Conservation (phyloP, 2,797 vertebrate species). For the Hoplostethus atlanticus region DNA sequence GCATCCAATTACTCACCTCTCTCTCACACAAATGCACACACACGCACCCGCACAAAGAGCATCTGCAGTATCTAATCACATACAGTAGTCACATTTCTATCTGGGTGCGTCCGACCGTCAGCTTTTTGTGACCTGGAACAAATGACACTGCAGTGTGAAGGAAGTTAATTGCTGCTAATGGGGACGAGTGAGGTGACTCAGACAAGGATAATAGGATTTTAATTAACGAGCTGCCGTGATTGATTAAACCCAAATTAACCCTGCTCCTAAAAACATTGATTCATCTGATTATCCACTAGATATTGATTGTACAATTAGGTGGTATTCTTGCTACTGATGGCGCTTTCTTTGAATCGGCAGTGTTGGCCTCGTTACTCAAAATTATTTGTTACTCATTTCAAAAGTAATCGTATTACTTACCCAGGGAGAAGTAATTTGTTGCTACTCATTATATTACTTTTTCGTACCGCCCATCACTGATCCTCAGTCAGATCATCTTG, state of each 20-base stretch:
- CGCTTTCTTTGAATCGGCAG: neutral
- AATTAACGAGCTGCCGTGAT: slow-evolving; percentile 35
- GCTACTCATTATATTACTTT: too few relatives aligned
- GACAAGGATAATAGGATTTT: slow-evolving; percentile 15
- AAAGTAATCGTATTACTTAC: too few relatives aligned
- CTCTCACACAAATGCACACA: slow-evolving; percentile 5
- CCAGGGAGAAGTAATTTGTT: too few relatives aligned
- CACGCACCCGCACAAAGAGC: neutral
- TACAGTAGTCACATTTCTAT: slow-evolving; percentile 2
- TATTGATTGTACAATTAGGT: neutral
- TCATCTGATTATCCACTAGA: slow-evolving; percentile 18
- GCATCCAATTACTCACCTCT: neutral
- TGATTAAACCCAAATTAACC: slow-evolving; percentile 17
- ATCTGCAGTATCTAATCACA: slow-evolving; percentile 4
- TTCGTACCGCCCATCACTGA: neutral
- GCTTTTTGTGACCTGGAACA: slow-evolving; percentile 31
- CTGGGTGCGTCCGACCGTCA: slow-evolving; percentile 10
- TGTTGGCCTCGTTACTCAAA: too few relatives aligned
- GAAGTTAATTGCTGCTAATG: slow-evolving; percentile 34
- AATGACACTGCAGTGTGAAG: slow-evolving; percentile 23
- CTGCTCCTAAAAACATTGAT: slow-evolving; percentile 11
- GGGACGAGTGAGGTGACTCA: slow-evolving; percentile 8
- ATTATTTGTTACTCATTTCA: too few relatives aligned
- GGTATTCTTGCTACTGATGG: neutral
- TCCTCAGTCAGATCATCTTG: slow-evolving; percentile 5